phyloP scores from a whole-genome alignment of 1,140 invertebrate genomes.

The Schlechtendalia chinensis region DNA sequence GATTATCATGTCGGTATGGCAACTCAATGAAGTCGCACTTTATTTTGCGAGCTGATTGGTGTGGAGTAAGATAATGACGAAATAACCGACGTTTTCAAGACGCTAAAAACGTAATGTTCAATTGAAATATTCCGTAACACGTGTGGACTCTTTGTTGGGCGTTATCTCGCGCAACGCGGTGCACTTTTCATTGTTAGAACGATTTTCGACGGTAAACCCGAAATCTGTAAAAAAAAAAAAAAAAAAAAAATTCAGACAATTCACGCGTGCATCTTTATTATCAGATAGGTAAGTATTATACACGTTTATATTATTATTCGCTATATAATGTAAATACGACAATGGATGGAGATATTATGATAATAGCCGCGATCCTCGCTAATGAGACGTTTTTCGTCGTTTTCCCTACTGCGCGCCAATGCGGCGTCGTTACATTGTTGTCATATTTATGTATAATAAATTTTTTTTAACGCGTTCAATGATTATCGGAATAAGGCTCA shows the following conservation, averaged over 20 bases:
- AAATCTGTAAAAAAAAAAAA: background rate
- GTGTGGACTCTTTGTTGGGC: no score
- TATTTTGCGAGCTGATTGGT: no score
- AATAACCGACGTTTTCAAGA: no score
- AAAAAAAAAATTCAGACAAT: background rate
- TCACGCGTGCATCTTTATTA: no score
- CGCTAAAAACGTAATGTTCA: no score
- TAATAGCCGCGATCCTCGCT: slow-evolving; percentile 23
- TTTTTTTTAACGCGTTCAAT: slow-evolving; percentile 19
- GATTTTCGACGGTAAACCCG: background rate
- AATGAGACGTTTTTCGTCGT: slow-evolving; percentile 31
- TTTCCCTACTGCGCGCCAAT: slow-evolving; percentile 10
- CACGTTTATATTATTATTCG: no score
- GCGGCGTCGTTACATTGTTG: background rate
- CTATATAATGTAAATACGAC: background rate
- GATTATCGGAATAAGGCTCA: slow-evolving; percentile 24
- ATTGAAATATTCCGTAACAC: no score
- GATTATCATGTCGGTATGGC: no score
- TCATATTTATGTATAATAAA: slow-evolving; percentile 28
- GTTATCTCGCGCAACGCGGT: no score
- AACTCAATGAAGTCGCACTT: no score
- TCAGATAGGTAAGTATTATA: background rate
- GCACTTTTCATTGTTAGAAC: background rate
- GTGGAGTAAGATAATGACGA: no score
- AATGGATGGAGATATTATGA: background rate